A percentile compares a stretch with the other conserved stretches of the same genome.
Evolutionary conservation across 2,113 vertebrate species (phyloP).

Genomic region (Oostethus manadensis): DNA sequence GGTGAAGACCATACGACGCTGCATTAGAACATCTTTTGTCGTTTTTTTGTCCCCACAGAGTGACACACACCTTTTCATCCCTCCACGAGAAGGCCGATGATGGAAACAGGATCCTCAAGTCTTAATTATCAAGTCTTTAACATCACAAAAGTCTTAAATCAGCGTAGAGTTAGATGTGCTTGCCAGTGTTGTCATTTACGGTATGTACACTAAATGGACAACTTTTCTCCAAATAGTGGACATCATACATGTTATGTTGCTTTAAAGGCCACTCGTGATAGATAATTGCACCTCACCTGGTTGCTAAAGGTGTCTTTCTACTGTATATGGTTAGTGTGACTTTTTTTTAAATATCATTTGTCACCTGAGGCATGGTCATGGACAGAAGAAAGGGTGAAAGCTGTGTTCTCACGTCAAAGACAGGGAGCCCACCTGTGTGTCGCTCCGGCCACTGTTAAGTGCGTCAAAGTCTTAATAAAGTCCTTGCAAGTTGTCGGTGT

Average conservation of each 20-base stretch:
- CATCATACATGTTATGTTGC: no score
- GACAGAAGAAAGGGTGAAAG: constrained; percentile 22
- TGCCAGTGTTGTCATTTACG: constrained; percentile 9
- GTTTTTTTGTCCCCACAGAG: constrained; percentile 20
- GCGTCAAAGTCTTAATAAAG: constrained; percentile 53
- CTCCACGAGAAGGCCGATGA: constrained; percentile 13
- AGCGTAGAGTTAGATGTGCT: no score
- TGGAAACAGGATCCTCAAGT: constrained; percentile 15
- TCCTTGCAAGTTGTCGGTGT: constrained; percentile 24
- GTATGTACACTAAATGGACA: no score
- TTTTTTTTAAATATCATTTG: neutral
- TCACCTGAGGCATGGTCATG: constrained; percentile 10
- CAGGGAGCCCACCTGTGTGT: constrained; percentile 47
- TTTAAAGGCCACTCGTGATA: no score
- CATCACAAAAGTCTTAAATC: constrained; percentile 49
- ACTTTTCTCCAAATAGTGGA: no score
- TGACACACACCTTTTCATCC: constrained; percentile 29
- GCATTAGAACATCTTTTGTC: neutral
- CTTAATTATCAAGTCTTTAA: constrained; percentile 38
- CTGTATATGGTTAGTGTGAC: neutral
- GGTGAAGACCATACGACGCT: no score
- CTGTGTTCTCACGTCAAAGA: constrained; percentile 67
- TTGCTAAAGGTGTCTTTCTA: neutral
- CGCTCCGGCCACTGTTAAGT: constrained; percentile 19
- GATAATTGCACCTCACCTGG: no score